Evolutionary conservation across 2,888 invertebrate species (phyloP), one percentile per base, ranked within the genome.

Genomic region (Hedychridium roseum): DNA sequence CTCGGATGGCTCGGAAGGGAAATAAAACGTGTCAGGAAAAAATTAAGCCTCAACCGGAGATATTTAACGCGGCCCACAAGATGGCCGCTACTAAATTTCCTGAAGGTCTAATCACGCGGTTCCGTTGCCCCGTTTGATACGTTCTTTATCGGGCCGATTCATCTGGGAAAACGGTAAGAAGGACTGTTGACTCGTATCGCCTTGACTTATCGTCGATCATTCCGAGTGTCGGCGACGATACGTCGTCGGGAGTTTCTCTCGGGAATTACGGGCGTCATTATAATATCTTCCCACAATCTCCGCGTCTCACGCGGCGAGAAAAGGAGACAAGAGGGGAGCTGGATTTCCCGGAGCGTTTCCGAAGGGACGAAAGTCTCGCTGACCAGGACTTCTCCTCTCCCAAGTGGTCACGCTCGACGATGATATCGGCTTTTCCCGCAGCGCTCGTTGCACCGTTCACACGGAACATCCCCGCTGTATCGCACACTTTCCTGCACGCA

Each of bases 381-480:
- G 21, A 20, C 35, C 16, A n/a, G 36, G 32, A 12, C 9, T 28
- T 18, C 30, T 21, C 41, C 43, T 36, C 52, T 40, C 43, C 48
- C 49, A 50, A 39, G 34, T 43, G 51, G n/a, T 43, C 45, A 21
- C 56, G 56, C 40, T 36, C 52, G 55, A n/a, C n/a, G n/a, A 49
- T 45, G 65, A 55, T 50, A 45, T 51, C 61, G 58, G 32, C 52
- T 50, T 64, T 60, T 64, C 39, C 50, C 36, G 45, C 45, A 35
- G 52, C n/a, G 48, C 62, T 18, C 51, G 62, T 57, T 64, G 64
- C 60, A 17, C 42, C 9, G 57, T 64, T 64, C 66, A 66, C 64
- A 64, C 64, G 64, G 42, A 7, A 34, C n/a, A 23, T 15, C 30
- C 39, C 27, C 40, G 54, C n/a, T 23, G 38, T 40, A 34, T 52